Evolutionary conservation across 2,797 vertebrate species (phyloP).

Genomic region (Notoglanidium macrostoma): DNA sequence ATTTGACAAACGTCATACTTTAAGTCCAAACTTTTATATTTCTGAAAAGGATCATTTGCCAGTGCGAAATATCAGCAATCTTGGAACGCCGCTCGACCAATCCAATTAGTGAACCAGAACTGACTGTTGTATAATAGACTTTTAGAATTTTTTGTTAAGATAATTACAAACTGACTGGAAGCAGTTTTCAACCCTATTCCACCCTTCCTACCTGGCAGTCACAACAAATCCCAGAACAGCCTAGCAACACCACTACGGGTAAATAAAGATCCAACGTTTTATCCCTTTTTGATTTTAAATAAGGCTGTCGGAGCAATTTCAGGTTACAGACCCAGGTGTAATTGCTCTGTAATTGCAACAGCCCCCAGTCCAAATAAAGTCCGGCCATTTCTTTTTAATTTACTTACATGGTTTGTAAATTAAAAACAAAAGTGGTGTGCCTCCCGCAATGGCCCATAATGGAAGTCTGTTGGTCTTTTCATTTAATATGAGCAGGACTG

Average conservation of each 20-base stretch:
- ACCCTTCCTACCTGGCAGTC: neutral
- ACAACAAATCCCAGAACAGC: neutral
- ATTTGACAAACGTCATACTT: too few relatives aligned
- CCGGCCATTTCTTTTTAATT: constrained; percentile 8
- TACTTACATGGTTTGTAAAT: constrained; percentile 28
- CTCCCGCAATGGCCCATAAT: neutral
- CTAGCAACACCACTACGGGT: neutral
- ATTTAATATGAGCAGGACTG: constrained; percentile 1
- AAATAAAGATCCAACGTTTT: neutral
- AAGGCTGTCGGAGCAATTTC: constrained; percentile 6
- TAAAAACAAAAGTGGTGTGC: neutral
- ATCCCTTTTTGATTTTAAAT: constrained; percentile 1
- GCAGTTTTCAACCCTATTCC: neutral
- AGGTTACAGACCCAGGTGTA: constrained; percentile 9
- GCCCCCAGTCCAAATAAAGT: constrained; percentile 3
- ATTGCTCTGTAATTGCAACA: constrained; percentile 14
- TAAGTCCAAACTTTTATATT: too few relatives aligned
- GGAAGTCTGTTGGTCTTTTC: neutral
- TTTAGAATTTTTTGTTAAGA: neutral
- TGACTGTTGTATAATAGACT: too few relatives aligned
- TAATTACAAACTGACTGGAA: neutral
- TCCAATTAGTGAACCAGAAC: too few relatives aligned
- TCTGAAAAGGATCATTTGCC: too few relatives aligned
- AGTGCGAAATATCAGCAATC: too few relatives aligned
- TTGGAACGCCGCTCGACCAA: too few relatives aligned